Conservation (phyloP, 2,888 invertebrate genomes). For the Ophion ellenae region DNA sequence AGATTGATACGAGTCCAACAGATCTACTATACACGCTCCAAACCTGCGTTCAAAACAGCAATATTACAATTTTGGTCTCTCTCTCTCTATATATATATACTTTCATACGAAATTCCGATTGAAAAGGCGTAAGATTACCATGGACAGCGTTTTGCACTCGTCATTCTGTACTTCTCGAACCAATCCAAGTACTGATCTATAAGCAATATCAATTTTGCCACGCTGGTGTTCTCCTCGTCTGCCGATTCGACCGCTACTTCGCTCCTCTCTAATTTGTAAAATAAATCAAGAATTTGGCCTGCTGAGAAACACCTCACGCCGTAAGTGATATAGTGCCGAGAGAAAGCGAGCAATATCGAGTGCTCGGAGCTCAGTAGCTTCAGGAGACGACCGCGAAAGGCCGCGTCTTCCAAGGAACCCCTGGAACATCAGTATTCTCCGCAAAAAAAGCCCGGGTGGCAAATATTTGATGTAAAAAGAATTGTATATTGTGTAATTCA, state of each 20-base stretch:
- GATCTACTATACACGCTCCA: slow-evolving; percentile 64
- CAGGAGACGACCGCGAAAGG: slow-evolving; percentile 63
- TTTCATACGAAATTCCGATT: too few species aligned
- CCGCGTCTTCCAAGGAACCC: slow-evolving; percentile 26
- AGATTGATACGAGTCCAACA: slow-evolving; percentile 64
- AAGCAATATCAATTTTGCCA: slow-evolving; percentile 63
- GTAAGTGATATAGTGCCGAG: slow-evolving; percentile 60
- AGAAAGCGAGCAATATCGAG: slow-evolving; percentile 65
- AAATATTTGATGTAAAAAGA: not conserved
- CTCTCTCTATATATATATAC: too few species aligned
- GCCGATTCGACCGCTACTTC: slow-evolving; percentile 20
- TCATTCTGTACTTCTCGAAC: slow-evolving; percentile 63
- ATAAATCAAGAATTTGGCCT: slow-evolving; percentile 66
- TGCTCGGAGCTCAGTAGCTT: slow-evolving; percentile 65
- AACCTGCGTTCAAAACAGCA: slow-evolving; percentile 48
- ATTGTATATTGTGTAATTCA: not conserved
- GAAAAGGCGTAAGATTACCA: slow-evolving; percentile 45
- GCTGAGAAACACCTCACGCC: slow-evolving; percentile 59
- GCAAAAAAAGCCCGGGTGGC: not conserved
- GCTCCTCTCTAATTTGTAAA: slow-evolving; percentile 54
- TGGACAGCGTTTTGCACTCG: slow-evolving; percentile 54
- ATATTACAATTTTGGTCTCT: not conserved
- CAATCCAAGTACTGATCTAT: slow-evolving; percentile 67
- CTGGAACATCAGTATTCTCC: slow-evolving; percentile 18
- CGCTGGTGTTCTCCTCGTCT: slow-evolving; percentile 60